Evolutionary conservation across 2,888 invertebrate genomes (phyloP), one percentile per base, ranked within the genome.

Genomic region (Artemia sinica): DNA sequence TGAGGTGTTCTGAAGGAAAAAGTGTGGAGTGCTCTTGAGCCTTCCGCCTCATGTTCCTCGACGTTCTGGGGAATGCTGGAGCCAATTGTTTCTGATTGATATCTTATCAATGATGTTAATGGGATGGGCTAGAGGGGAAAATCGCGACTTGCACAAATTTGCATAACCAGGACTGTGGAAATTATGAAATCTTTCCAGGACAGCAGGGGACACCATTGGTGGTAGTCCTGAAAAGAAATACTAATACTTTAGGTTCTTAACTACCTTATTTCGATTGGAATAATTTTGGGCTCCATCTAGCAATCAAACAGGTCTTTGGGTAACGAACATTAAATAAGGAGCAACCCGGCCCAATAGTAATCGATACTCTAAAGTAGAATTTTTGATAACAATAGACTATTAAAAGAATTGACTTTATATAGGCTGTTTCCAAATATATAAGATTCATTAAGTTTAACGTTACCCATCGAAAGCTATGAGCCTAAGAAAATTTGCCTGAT

Each of bases 11-110:
- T 76, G 88, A 88, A 68, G 88, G 78, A 48, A 91, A 79, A 0
- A 93, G 92, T 1, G 94, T 93, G 1, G 92, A 90, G 78, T 95
- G 94, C 76, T 95, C 94, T 78, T 94, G 91, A 1, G 94, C 94
- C 77, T 93, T 92, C 69, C 94, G 84, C 9, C 94, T 82, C 65
- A 95, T n/a, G 81, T 75, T 94, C 94, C 0, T 93, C 93, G 28
- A 94, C 91, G 78, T n/a, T n/a, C 52, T 88, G 87, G 77, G 89
- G 88, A 72, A 82, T 80, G 69, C 73, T 69, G 58, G 77, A 77
- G 72, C 76, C 77, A 52, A 71, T 63, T 18, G 68, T 67, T 28
- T 12, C 72, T 70, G 49, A n/a, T n/a, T 65, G 67, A 48, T 65
- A 66, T 14, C 66, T 68, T 68, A 49, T 67, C 69, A 14, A 18